A percentile compares a stretch with the other conserved stretches of the same genome.
Evolutionary conservation across 2,888 invertebrate genomes (phyloP).

Genomic region (Limnephilus marmoratus): DNA sequence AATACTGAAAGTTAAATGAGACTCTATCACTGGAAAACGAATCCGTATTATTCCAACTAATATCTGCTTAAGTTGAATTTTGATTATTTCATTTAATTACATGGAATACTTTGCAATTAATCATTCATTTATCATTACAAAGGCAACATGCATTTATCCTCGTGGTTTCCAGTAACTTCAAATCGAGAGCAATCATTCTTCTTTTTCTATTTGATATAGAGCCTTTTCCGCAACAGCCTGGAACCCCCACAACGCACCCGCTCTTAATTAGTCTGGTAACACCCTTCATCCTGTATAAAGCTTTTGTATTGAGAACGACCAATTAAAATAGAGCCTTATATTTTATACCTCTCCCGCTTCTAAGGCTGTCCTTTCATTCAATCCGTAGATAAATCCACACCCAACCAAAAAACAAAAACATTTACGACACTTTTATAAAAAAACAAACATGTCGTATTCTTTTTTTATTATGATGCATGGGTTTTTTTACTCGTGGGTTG

Average conservation of each 20-base stretch:
- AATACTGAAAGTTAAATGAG: background rate
- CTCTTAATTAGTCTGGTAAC: slow-evolving; percentile 40
- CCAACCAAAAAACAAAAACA: background rate
- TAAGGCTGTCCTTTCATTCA: slow-evolving; percentile 22
- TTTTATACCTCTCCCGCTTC: background rate
- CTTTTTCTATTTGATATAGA: background rate
- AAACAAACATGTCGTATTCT: background rate
- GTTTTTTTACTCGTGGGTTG: background rate
- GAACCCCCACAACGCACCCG: slow-evolving; percentile 40
- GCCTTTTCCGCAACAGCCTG: slow-evolving; percentile 1
- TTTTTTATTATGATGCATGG: background rate
- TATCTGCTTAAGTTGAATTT: background rate
- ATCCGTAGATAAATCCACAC: background rate
- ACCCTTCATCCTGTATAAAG: slow-evolving; percentile 39
- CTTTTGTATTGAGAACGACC: slow-evolving; percentile 42
- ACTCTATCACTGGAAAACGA: background rate
- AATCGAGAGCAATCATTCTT: background rate
- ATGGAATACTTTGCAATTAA: background rate
- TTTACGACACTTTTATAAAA: background rate
- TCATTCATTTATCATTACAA: background rate
- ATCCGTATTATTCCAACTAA: background rate
- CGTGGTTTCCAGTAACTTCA: background rate
- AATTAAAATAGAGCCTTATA: slow-evolving; percentile 17
- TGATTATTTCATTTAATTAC: background rate
- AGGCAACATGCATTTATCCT: background rate